phyloP scores from a whole-genome alignment of 2,797 vertebrate genomes.

The Crypturellus tataupa region DNA sequence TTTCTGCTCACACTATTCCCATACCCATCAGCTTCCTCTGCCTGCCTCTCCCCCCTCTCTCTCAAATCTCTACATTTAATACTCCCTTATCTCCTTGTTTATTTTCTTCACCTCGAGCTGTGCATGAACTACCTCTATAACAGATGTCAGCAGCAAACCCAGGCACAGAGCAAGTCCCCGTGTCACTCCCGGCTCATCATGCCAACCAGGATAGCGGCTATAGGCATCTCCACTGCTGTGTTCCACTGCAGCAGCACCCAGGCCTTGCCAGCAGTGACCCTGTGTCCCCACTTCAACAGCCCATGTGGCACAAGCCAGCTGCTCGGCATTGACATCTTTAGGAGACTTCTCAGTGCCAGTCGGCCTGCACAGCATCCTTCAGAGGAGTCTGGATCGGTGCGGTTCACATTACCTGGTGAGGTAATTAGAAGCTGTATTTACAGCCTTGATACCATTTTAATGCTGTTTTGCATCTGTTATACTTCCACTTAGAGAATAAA shows the following conservation, averaged over 20 bases:
- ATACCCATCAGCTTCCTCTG: background rate
- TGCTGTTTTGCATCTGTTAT: slow-evolving; percentile 74
- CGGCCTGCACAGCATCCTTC: background rate
- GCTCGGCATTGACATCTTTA: background rate
- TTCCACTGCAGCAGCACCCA: no score
- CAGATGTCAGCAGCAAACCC: no score
- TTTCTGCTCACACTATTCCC: slow-evolving; percentile 14
- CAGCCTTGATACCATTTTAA: slow-evolving; percentile 67
- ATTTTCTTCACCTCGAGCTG: background rate
- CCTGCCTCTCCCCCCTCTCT: background rate
- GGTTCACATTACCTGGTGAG: slow-evolving; percentile 62
- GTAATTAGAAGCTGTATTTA: slow-evolving; percentile 75
- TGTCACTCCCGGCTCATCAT: background rate
- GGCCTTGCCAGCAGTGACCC: no score
- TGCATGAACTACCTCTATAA: background rate
- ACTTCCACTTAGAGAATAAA: slow-evolving; percentile 65
- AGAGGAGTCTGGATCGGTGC: slow-evolving; percentile 7
- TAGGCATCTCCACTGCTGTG: background rate
- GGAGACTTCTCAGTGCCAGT: background rate
- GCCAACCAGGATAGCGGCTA: no score
- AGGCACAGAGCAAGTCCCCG: background rate
- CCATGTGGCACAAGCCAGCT: background rate
- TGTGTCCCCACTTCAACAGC: background rate
- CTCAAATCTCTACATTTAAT: background rate
- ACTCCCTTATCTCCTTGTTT: background rate